Conservation (phyloP, 92 coral and sea anemone genomes). For the Diadumene lineata region DNA sequence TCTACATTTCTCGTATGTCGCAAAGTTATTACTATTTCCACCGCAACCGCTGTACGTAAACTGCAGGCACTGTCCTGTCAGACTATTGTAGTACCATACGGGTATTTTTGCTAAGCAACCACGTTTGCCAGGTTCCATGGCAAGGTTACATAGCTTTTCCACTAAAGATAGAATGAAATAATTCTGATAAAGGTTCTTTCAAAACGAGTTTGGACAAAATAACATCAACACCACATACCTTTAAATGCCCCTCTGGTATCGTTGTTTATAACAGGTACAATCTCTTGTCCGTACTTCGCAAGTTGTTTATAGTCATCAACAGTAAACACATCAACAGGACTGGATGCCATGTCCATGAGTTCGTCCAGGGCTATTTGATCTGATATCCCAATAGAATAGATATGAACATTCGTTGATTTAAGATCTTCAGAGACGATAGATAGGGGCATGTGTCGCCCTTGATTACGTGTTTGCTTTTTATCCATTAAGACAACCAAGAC, state of each 20-base stretch:
- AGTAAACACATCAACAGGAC: slow-evolving; percentile 43
- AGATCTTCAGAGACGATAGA: slow-evolving; percentile 52
- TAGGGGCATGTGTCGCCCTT: slow-evolving; percentile 51
- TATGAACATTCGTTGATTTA: slow-evolving; percentile 32
- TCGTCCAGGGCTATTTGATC: slow-evolving; percentile 34
- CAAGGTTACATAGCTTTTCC: slow-evolving; percentile 54
- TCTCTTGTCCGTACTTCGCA: slow-evolving; percentile 15
- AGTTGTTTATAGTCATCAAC: slow-evolving; percentile 34
- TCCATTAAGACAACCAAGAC: slow-evolving; percentile 44
- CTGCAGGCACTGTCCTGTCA: slow-evolving; percentile 54
- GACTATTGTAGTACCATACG: slow-evolving; percentile 52
- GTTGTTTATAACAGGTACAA: slow-evolving; percentile 46
- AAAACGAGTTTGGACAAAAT: too few species aligned
- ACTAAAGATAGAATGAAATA: not conserved
- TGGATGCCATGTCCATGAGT: slow-evolving; percentile 50
- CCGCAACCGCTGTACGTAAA: slow-evolving; percentile 74
- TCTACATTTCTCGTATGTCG: slow-evolving; percentile 56
- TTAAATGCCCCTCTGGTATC: slow-evolving; percentile 27
- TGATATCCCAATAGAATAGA: slow-evolving; percentile 50
- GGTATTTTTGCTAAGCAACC: slow-evolving; percentile 63
- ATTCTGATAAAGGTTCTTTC: not conserved
- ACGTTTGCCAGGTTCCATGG: slow-evolving; percentile 53
- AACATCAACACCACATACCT: slow-evolving; percentile 25
- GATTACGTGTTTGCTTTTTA: slow-evolving; percentile 41
- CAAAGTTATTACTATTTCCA: slow-evolving; percentile 71